Evolutionary conservation across 2,797 vertebrate genomes (phyloP), one percentile per base, ranked within the genome.

Genomic region (Sebastolobus alascanus): DNA sequence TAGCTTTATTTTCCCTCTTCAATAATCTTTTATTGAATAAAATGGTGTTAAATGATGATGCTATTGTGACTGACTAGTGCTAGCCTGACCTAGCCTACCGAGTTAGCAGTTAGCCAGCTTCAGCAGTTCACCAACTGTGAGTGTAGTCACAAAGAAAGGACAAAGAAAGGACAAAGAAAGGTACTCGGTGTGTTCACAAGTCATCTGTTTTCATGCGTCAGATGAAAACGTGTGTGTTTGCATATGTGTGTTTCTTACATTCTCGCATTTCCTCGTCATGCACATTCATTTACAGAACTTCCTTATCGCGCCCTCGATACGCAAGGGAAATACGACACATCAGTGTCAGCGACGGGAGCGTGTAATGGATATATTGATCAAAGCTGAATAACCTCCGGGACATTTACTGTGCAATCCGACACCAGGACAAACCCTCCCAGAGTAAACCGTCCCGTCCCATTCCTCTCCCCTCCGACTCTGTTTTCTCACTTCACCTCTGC

Each of bases 401-500:
- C 58, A 76, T 85, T 87, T 73, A 73, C 43, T 31, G 74, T 84
- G 74, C 63, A 61, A 75, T 77, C 59, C 22, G n/a, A 85, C 86
- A 82, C 65, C 77, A 73, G 75, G 79, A 74, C 66, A 9, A 71
- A 69, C 63, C 66, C 50, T 84, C 61, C 14, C 67, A 54, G 67
- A 87, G 35, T 79, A 29, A 79, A 33, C 46, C 25, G 3, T 79
- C 73, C 80, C 43, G 6, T 77, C 68, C 68, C 68, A 12, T 7
- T 80, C 59, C 25, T 72, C 64, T 82, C 64, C 64, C 68, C 73
- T 61, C 55, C 20, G 0, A 56, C 69, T 56, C 75, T 27, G 11
- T 75, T 64, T 61, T 87, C 80, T 90, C 82, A 75, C 77, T 77
- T 89, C 81, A 76, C 75, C 83, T 91, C 84, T 64, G 82, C 77